Evolutionary conservation across 2,797 vertebrate species (phyloP).

Genomic region (Hapalemur alaotrensis): DNA sequence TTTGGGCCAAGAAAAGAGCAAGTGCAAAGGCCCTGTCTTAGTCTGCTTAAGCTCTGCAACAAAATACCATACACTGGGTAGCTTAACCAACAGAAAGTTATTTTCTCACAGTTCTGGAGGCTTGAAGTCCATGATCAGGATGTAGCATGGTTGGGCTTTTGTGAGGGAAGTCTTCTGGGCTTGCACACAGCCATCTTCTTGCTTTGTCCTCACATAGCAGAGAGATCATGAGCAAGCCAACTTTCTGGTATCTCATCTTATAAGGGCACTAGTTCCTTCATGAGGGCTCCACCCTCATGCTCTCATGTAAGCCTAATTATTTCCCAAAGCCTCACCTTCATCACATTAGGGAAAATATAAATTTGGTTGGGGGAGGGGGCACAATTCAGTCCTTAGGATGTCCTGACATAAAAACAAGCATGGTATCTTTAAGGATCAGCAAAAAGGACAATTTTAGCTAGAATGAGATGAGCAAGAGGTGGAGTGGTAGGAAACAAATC

Average conservation of each 20-base stretch:
- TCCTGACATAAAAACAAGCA: background rate
- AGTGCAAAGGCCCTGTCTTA: background rate
- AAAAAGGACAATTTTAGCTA: background rate
- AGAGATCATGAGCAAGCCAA: background rate
- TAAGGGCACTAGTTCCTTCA: background rate
- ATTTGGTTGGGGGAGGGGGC: background rate
- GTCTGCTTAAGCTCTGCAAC: background rate
- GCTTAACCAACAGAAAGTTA: background rate
- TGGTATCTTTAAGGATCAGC: background rate
- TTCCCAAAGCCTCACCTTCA: background rate
- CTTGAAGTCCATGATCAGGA: background rate
- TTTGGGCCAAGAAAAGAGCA: background rate
- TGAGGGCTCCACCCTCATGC: background rate
- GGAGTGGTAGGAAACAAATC: background rate
- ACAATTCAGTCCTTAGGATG: background rate
- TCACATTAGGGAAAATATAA: too few relatives aligned
- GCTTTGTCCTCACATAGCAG: background rate
- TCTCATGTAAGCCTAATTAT: background rate
- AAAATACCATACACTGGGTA: background rate
- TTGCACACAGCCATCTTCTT: background rate
- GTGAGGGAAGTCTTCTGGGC: background rate
- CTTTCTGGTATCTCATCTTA: background rate
- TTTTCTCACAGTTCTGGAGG: background rate
- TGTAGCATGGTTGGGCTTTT: background rate
- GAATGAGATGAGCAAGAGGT: background rate